Evolutionary conservation across 2,113 vertebrate genomes (phyloP).

Genomic region (Varanus salvator): DNA sequence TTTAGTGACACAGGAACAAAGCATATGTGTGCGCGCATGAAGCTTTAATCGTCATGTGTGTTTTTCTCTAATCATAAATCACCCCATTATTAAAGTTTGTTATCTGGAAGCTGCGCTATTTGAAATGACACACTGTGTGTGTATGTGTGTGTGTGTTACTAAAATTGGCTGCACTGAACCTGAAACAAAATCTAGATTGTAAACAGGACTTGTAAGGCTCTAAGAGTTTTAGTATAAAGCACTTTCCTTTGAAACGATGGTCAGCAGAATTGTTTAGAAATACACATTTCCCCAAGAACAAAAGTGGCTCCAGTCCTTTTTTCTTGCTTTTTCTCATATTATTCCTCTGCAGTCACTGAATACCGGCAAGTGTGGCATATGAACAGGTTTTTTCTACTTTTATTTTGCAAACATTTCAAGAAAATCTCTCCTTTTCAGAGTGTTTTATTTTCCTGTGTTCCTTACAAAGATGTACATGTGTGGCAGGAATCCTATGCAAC

Average conservation of each 20-base stretch:
- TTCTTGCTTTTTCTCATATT: neutral
- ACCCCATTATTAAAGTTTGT: slow-evolving; percentile 58
- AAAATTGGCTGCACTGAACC: slow-evolving; percentile 32
- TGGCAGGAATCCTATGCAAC: neutral
- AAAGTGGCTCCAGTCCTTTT: neutral
- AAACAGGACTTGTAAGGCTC: neutral
- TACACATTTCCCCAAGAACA: neutral
- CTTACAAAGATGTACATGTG: neutral
- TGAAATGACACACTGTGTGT: slow-evolving; percentile 49
- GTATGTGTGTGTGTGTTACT: neutral
- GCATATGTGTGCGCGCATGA: slow-evolving; percentile 50
- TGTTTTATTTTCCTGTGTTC: neutral
- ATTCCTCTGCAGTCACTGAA: neutral
- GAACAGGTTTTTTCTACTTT: neutral
- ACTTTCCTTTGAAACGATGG: neutral
- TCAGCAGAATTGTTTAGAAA: neutral
- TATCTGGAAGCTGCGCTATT: slow-evolving; percentile 49
- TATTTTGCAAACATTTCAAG: neutral
- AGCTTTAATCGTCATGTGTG: slow-evolving; percentile 65
- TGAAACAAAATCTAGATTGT: slow-evolving; percentile 25
- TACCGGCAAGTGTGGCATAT: neutral
- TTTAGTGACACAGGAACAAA: slow-evolving; percentile 74
- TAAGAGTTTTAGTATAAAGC: neutral
- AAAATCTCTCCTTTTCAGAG: neutral
- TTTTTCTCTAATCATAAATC: slow-evolving; percentile 66